Evolutionary conservation across 2,888 invertebrate genomes (phyloP).

Genomic region (Ophioninae sp.): DNA sequence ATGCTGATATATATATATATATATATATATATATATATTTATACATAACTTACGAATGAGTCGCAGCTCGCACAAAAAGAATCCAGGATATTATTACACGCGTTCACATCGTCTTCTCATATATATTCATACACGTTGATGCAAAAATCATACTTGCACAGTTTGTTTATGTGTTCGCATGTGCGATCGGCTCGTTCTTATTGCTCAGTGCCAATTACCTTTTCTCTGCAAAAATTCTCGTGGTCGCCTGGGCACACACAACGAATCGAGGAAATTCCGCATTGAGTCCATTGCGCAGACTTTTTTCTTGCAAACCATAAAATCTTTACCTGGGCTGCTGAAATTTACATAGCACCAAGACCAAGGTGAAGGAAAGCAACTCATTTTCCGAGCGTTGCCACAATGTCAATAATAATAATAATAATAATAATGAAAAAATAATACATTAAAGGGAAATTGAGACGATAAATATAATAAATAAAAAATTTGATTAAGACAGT

Average conservation of each 20-base stretch:
- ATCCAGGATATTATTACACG: slow-evolving; percentile 53
- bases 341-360: neutral
- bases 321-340: neutral
- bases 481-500: too few relatives aligned
- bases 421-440: too few relatives aligned
- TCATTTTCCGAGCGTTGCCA: slow-evolving; percentile 17
- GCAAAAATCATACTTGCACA: neutral
- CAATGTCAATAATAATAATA: slow-evolving; percentile 5
- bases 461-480: too few relatives aligned
- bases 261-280: slow-evolving; percentile 48
- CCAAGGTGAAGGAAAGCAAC: slow-evolving; percentile 27
- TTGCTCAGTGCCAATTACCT: slow-evolving; percentile 19
- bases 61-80: slow-evolving; percentile 43
- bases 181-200: slow-evolving; percentile 5
- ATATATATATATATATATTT: too few relatives aligned
- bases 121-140: neutral
- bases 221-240: slow-evolving; percentile 45
- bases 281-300: slow-evolving; percentile 11
- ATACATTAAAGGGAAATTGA: too few relatives aligned
- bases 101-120: slow-evolving; percentile 37
- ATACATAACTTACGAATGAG: slow-evolving; percentile 25
- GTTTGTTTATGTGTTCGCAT: neutral
- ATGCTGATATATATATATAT: slow-evolving; percentile 20
- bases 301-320: neutral
- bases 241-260: slow-evolving; percentile 23